Conservation (phyloP, 2,888 invertebrate genomes). For the Bombyx huttoni region DNA sequence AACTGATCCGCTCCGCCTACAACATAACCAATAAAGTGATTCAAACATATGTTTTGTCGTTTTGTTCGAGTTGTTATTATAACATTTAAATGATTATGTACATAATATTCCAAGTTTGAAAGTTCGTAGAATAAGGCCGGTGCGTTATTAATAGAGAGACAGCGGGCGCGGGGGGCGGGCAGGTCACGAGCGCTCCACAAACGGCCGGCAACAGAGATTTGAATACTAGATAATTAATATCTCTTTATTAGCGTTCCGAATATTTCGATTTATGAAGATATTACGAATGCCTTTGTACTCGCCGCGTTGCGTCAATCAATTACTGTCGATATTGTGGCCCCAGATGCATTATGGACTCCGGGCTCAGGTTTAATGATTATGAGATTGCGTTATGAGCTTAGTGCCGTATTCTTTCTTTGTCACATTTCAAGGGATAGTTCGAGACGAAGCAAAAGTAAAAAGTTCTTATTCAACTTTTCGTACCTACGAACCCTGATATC, state of each 20-base stretch:
- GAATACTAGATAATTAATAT: conserved; percentile 72
- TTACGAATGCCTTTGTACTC: conserved; percentile 42
- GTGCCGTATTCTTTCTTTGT: too few relatives aligned
- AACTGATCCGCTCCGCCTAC: too few relatives aligned
- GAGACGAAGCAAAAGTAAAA: too few relatives aligned
- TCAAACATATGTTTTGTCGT: too few relatives aligned
- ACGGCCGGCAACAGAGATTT: conserved; percentile 55
- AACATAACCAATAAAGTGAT: too few relatives aligned
- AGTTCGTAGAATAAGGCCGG: background rate
- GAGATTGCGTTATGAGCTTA: background rate
- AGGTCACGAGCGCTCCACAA: conserved; percentile 50
- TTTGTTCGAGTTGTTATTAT: too few relatives aligned
- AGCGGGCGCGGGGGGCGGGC: background rate
- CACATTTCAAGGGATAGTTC: too few relatives aligned
- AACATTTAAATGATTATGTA: too few relatives aligned
- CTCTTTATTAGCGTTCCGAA: conserved; percentile 65
- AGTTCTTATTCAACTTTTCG: too few relatives aligned
- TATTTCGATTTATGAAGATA: conserved; percentile 63
- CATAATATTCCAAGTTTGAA: background rate
- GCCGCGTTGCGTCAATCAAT: conserved; percentile 23
- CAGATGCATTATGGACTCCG: background rate
- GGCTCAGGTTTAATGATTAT: background rate
- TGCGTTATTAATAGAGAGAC: background rate
- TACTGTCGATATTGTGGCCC: conserved; percentile 14
- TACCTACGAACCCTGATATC: too few relatives aligned